phyloP scores from a whole-genome alignment of 2,797 vertebrate species.

The Petrocephalus sullivani region DNA sequence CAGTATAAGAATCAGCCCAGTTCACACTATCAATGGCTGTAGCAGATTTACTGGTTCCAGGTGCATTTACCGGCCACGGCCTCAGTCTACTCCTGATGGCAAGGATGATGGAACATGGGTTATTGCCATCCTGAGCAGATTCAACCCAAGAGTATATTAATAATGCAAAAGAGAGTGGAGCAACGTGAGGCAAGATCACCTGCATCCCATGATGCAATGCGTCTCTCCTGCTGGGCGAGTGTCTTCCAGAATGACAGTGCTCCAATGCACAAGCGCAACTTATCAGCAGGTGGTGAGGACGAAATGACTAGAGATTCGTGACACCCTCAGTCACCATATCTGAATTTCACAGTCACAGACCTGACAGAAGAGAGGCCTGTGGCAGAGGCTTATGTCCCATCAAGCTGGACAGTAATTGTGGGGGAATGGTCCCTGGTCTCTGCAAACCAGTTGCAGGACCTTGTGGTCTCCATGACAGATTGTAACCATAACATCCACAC shows the following conservation, averaged over 20 bases:
- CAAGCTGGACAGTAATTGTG: neutral
- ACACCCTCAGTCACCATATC: neutral
- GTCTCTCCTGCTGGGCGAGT: neutral
- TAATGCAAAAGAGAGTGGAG: neutral
- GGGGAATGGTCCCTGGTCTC: neutral
- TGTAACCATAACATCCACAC: constrained; percentile 1
- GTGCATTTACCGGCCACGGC: neutral
- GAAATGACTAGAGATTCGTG: neutral
- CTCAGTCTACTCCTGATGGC: neutral
- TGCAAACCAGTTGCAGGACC: neutral
- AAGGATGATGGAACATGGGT: neutral
- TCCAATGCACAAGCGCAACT: neutral
- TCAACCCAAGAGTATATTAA: constrained; percentile 9
- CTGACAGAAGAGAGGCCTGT: constrained; percentile 5
- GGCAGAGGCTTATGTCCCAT: neutral
- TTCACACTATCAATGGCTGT: neutral
- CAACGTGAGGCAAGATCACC: neutral
- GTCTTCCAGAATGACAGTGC: constrained; percentile 14
- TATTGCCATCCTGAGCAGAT: neutral
- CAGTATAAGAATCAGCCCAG: neutral
- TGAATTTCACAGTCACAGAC: constrained; percentile 2
- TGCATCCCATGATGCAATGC: neutral
- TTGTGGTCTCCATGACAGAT: neutral
- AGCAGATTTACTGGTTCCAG: neutral
- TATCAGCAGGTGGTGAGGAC: neutral